Percentiles rank a stretch among this genome's conserved stretches.
phyloP scores from a whole-genome alignment of 2,888 invertebrate genomes.

The Colostygia pectinataria region DNA sequence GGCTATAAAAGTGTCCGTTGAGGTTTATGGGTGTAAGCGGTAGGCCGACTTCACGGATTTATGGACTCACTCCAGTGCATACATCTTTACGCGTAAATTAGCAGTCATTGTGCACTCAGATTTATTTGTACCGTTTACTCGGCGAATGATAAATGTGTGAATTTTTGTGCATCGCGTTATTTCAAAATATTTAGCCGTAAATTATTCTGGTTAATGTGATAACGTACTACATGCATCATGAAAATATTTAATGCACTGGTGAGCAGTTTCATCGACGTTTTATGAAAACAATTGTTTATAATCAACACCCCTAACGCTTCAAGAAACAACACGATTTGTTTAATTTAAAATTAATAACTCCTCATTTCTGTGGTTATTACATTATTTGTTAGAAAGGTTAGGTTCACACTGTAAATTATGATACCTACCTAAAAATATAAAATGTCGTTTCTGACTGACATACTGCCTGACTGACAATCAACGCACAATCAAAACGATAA shows the following conservation, averaged over 20 bases:
- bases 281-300: not conserved
- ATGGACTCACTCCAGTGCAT: slow-evolving; percentile 73
- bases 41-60: slow-evolving; percentile 79
- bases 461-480: too few relatives aligned
- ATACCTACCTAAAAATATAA: too few relatives aligned
- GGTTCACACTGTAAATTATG: too few relatives aligned
- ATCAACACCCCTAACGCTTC: not conserved
- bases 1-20: slow-evolving; percentile 80
- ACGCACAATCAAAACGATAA: too few relatives aligned
- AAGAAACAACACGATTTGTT: slow-evolving; percentile 6
- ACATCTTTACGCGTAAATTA: slow-evolving; percentile 81
- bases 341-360: not conserved
- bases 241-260: slow-evolving; percentile 18
- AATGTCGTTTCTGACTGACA: too few relatives aligned
- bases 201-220: slow-evolving; percentile 30
- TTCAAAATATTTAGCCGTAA: slow-evolving; percentile 25
- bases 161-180: slow-evolving; percentile 51
- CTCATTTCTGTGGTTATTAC: too few relatives aligned
- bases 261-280: slow-evolving; percentile 11
- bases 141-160: slow-evolving; percentile 73
- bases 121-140: slow-evolving; percentile 68
- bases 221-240: slow-evolving; percentile 18
- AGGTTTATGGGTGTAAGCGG: slow-evolving; percentile 81
- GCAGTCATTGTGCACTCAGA: slow-evolving; percentile 77
- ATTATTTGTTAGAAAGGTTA: too few relatives aligned